These are phyloP conservation scores for Myopa testacea DNA, from an alignment of 2,888 invertebrate species.

Conservation along the genomic window DNA sequence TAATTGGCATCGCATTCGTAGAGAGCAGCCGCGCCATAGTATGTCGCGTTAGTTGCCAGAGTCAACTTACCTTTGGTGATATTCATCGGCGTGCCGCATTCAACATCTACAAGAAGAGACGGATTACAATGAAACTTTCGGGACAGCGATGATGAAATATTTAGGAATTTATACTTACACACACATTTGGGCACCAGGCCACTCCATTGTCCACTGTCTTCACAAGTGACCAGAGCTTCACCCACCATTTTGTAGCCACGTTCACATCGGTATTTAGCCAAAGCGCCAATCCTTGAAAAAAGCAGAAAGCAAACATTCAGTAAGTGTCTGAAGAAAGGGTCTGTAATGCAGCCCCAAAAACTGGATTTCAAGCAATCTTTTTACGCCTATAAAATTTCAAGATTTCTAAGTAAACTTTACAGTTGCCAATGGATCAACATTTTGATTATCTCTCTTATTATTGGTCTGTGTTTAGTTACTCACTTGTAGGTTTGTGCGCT, in stretches of 20 bases:
- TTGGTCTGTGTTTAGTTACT: slow-evolving; percentile 11
- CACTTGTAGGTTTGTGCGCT: slow-evolving; percentile 82
- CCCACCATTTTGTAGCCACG: slow-evolving; percentile 89
- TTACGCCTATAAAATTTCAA: no score
- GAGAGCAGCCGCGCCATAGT: slow-evolving; percentile 86
- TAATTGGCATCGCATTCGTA: slow-evolving; percentile 87
- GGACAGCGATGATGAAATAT: not conserved
- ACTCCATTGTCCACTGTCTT: slow-evolving; percentile 88
- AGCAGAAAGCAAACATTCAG: slow-evolving; percentile 10
- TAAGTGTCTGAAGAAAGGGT: not conserved
- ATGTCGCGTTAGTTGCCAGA: slow-evolving; percentile 87
- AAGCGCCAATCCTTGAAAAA: slow-evolving; percentile 75
- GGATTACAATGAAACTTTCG: not conserved
- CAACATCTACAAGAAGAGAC: slow-evolving; percentile 75
- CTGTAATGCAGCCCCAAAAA: not conserved
- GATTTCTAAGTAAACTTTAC: not conserved
- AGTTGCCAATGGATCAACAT: not conserved
- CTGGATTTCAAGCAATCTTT: no score
- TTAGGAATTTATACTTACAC: slow-evolving; percentile 72
- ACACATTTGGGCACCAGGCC: slow-evolving; percentile 85
- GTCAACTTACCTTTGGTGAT: slow-evolving; percentile 82
- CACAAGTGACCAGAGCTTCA: slow-evolving; percentile 86
- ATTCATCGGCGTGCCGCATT: slow-evolving; percentile 82
- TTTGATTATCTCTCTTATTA: not conserved
- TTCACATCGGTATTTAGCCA: slow-evolving; percentile 90